Evolutionary conservation across 2,797 vertebrate species (phyloP), one percentile per base, ranked within the genome.

Genomic region (Thripadectes ignobilis): DNA sequence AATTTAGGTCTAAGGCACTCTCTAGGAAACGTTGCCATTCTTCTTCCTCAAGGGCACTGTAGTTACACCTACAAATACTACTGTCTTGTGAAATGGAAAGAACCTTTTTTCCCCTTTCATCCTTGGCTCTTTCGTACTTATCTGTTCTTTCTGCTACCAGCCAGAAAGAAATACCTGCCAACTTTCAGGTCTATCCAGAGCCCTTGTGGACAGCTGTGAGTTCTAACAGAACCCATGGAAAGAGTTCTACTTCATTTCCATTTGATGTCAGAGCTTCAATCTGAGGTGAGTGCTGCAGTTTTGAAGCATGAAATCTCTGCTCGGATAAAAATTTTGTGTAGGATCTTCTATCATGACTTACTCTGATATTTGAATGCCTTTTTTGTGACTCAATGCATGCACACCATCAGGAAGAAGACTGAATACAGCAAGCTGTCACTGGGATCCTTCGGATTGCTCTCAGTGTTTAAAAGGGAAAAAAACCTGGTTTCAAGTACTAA

Each of bases 31-130:
- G 59, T 57, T 89, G 95, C 46, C 86, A 94, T 93, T 97, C 58
- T 68, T 95, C 80, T 95, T 96, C 94, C 93, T 94, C 94, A 92
- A 73, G 92, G 86, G 73, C 82, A 65, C 92, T 88, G 84, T 66
- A 86, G 71, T 80, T 96, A 95, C 79, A 94, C 82, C 78, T 54
- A 88, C 80, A 97, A 91, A 92, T 67, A 55, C 36, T 46, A 41
- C 78, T 77, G n/a, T 48, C 57, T 61, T 45, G 36, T 89, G 79
- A 46, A 95, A 94, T 88, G 45, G 95, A 96, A 96, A 92, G 61
- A 83, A 88, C 73, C 34, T 74, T 95, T 85, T 81, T 27, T 66
- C 51, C 54, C 43, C 78, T 82, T 81, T 85, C 69, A 82, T 82
- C 73, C 54, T 57, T 57, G 91, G 85, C 29, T 89, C 93, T 94